These are phyloP conservation scores for Volucella zonaria DNA, from an alignment of 2,888 invertebrate species.

Conservation along the genomic window DNA sequence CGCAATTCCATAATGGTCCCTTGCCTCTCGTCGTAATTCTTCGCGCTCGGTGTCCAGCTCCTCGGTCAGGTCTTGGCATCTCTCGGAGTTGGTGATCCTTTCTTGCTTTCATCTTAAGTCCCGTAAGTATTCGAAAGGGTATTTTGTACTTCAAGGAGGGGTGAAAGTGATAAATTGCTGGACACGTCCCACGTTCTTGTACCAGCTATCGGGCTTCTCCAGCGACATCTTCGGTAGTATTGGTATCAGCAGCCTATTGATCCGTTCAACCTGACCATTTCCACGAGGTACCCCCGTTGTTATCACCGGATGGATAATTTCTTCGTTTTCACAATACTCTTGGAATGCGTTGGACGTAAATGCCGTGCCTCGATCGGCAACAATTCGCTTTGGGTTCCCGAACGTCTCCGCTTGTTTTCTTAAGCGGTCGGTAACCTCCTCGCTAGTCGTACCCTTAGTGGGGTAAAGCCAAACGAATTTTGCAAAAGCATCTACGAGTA, in stretches of 20 bases:
- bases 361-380: neutral
- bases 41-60: no score
- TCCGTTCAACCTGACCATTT: no score
- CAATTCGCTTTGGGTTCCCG: neutral
- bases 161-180: neutral
- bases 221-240: neutral
- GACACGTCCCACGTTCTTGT: neutral
- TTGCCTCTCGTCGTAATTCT: no score
- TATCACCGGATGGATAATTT: fast-evolving
- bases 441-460: neutral
- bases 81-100: neutral
- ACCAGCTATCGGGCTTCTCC: neutral
- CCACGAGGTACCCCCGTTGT: no score
- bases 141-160: neutral
- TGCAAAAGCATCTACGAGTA: neutral
- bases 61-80: no score
- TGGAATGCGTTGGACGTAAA: neutral
- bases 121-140: neutral
- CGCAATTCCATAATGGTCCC: no score
- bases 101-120: neutral
- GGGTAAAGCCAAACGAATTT: neutral
- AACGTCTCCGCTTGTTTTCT: neutral
- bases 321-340: neutral
- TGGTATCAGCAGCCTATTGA: no score
- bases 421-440: neutral